Base-by-base conservation (phyloP, 2,888 invertebrate species). In the Salpingus planirostris region DNA sequence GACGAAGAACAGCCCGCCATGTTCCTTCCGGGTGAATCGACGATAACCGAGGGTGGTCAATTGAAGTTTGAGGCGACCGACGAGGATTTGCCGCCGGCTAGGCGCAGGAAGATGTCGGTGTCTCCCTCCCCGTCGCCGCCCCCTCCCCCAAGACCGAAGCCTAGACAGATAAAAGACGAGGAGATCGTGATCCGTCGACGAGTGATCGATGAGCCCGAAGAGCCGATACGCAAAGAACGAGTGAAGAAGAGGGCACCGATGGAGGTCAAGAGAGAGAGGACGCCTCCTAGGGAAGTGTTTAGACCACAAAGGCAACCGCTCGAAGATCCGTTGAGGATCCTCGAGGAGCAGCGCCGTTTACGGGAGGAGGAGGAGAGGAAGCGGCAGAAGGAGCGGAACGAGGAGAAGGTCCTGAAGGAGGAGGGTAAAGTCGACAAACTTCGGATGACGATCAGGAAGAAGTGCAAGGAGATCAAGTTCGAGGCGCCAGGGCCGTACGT, bases 1-100 rank as follows among this genome's bases (percentile, higher is more conserved):
- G 73, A 73, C 47, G 69, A 74, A 12, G 62, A 57, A 11, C 64
- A 64, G 5, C 40, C 48, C 3, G 50, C 60, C 1, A 57, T 62
- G 50, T 61, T 62, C 39, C 44, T 62, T 21, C 61, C 61, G 11
- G 62, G 62, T 12, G 59, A 61, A 24, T 60, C 60, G 15, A 56
- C 58, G 1, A 62, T 62, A 31, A 61, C 62, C 34, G 55, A 57
- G 40, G 49, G 50, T 21, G 62, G 62, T 14, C 62, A 62, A 38
- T 42, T 62, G 32, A 53, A 57, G 43, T 60, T 62, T 44, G 62
- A 60, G 37, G 50, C 55, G 25, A 57, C 54, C 22, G 54, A 54
- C 28, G 57, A 58, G 15, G 60, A 60, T 35, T 45, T 51, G 33
- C 55, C 56, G 11, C 38, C 44, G 3, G 30, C 6, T 5, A 8